Evolutionary conservation across 2,113 vertebrate genomes (phyloP).

Genomic region (Micronycteris hirsuta): DNA sequence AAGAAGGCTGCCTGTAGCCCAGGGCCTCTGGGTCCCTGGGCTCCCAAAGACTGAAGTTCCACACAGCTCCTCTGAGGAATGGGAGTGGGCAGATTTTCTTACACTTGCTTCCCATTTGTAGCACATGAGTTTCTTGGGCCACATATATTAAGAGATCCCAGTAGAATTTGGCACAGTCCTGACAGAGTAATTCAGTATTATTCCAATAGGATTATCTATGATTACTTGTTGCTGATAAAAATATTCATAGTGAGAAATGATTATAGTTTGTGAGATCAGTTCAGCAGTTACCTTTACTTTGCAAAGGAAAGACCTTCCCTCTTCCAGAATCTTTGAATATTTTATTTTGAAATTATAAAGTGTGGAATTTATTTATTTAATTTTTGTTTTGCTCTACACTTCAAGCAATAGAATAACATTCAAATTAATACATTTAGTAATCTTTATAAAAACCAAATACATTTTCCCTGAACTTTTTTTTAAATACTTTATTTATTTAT

Average conservation of each 20-base stretch:
- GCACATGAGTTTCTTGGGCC: neutral
- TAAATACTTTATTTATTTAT: too few relatives aligned
- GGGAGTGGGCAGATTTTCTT: neutral
- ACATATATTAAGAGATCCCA: neutral
- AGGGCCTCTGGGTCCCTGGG: rapidly evolving
- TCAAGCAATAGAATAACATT: neutral
- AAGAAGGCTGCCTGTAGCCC: neutral
- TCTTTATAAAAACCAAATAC: neutral
- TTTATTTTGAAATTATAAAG: neutral
- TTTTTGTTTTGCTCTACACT: neutral
- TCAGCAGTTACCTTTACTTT: neutral
- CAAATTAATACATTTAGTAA: neutral
- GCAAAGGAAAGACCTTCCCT: neutral
- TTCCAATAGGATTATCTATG: neutral
- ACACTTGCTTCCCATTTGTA: neutral
- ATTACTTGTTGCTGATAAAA: neutral
- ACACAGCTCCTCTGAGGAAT: neutral
- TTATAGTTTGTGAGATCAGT: neutral
- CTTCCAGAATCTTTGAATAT: neutral
- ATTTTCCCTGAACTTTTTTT: neutral
- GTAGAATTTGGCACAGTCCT: neutral
- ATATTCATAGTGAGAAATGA: neutral
- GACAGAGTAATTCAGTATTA: neutral
- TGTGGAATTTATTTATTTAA: neutral
- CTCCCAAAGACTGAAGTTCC: neutral